Evolutionary conservation across 2,888 invertebrate species (phyloP).

Genomic region (Gryllus longicercus): DNA sequence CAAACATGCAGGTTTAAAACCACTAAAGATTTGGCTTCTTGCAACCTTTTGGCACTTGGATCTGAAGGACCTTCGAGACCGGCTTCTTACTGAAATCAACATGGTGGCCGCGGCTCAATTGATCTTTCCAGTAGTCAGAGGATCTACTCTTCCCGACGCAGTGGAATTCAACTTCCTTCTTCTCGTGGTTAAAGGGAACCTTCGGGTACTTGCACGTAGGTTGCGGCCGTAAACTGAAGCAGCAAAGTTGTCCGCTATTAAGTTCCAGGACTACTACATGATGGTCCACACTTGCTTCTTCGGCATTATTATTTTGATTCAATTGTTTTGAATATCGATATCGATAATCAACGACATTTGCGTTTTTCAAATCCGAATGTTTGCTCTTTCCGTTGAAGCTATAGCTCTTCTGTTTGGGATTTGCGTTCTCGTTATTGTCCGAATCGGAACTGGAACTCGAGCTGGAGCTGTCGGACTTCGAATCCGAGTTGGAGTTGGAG

Average conservation of each 20-base stretch:
- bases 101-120: neutral
- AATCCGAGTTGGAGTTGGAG: neutral
- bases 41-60: neutral
- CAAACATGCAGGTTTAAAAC: too few relatives aligned
- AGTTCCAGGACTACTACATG: too few relatives aligned
- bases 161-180: neutral
- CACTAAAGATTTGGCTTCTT: too few relatives aligned
- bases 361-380: too few relatives aligned
- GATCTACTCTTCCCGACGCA: neutral
- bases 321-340: too few relatives aligned
- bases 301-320: too few relatives aligned
- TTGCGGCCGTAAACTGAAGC: neutral
- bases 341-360: too few relatives aligned
- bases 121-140: neutral
- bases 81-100: conserved; percentile 2
- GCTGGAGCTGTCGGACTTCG: neutral
- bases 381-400: too few relatives aligned
- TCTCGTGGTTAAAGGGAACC: neutral
- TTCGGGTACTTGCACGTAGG: neutral
- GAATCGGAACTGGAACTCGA: neutral
- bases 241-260: neutral
- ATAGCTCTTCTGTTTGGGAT: too few relatives aligned
- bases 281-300: too few relatives aligned
- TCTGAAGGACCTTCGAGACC: neutral
- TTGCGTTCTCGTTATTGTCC: neutral